These are phyloP conservation scores for Drosophila flavopinicola DNA, from an alignment of 2,888 invertebrate genomes.

Conservation along the genomic window DNA sequence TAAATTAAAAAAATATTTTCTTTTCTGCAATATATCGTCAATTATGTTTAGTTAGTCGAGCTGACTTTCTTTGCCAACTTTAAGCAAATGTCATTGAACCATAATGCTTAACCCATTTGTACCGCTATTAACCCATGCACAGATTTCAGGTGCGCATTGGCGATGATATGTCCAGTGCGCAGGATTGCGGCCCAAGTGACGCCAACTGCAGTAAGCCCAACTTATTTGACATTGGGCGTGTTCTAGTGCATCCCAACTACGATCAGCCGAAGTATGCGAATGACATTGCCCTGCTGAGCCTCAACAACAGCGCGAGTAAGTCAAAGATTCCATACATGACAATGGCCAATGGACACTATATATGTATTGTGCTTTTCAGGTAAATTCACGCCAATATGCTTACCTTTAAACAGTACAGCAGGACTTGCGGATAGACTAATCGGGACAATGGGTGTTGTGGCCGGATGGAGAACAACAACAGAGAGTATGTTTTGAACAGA, in stretches of 20 bases:
- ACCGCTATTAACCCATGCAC: slow-evolving; percentile 27
- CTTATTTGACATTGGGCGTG: slow-evolving; percentile 85
- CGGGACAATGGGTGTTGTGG: slow-evolving; percentile 86
- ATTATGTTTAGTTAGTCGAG: too few species aligned
- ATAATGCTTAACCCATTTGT: neutral
- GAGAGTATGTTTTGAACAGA: slow-evolving; percentile 83
- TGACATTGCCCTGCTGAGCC: slow-evolving; percentile 86
- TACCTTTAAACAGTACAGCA: slow-evolving; percentile 83
- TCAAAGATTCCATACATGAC: too few species aligned
- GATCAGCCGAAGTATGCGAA: slow-evolving; percentile 85
- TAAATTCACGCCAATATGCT: slow-evolving; percentile 85
- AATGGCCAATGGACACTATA: too few species aligned
- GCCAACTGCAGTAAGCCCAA: slow-evolving; percentile 85
- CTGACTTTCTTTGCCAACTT: neutral
- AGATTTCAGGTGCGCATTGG: slow-evolving; percentile 88
- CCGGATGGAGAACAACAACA: slow-evolving; percentile 91
- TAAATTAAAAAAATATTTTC: too few species aligned
- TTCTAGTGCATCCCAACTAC: slow-evolving; percentile 86
- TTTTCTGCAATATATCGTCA: too few species aligned
- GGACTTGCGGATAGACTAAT: slow-evolving; percentile 82
- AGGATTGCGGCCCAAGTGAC: slow-evolving; percentile 83
- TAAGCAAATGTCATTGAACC: slow-evolving; percentile 1
- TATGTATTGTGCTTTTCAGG: slow-evolving; percentile 38
- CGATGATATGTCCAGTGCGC: slow-evolving; percentile 85
- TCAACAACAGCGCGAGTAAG: slow-evolving; percentile 82